Conservation (phyloP, 64 coral and sea anemone species). For the Pocillopora damicornis region DNA sequence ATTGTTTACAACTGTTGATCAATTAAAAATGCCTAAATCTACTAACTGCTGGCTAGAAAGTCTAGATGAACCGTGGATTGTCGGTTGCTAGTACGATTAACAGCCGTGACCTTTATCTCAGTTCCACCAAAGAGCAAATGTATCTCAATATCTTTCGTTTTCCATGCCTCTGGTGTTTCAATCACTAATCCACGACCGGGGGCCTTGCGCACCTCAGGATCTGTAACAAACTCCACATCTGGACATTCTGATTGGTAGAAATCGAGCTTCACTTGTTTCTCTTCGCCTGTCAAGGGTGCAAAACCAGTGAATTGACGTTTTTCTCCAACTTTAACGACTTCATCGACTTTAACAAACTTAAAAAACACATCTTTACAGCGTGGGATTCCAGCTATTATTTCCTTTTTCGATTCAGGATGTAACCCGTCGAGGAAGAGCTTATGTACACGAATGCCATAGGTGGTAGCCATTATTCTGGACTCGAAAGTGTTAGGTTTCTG, state of each 20-base stretch:
- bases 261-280: neutral
- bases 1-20: too few relatives aligned
- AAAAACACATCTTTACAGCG: constrained; percentile 42
- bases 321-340: constrained; percentile 11
- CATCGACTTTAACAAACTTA: constrained; percentile 3
- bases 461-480: constrained; percentile 6
- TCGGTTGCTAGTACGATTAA: neutral
- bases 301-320: neutral
- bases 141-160: neutral
- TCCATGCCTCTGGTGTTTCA: constrained; percentile 8
- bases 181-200: neutral
- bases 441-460: constrained; percentile 13
- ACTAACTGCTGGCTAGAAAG: neutral
- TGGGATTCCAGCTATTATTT: neutral
- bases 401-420: constrained; percentile 21
- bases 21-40: neutral
- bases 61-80: neutral
- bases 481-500: neutral
- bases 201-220: neutral
- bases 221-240: neutral
- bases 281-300: neutral
- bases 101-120: neutral
- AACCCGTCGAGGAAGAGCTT: neutral
- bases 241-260: neutral
- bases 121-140: constrained; percentile 1